Percentiles rank a stretch among this genome's conserved stretches.
Conservation (phyloP, 1,140 invertebrate genomes). For the Palaemon carinicauda region DNA sequence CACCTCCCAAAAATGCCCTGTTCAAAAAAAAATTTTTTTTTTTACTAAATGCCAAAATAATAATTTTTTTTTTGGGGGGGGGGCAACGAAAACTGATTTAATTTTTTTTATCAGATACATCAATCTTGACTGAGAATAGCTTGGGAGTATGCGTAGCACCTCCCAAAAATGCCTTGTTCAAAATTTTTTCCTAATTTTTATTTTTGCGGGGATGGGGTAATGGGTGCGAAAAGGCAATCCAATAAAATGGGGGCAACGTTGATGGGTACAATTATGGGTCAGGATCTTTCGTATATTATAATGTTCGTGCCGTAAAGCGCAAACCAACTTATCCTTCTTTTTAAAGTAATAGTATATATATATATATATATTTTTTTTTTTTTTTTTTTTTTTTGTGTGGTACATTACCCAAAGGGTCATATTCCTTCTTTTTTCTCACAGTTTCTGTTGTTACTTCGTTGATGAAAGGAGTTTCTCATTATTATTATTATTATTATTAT, state of each 20-base stretch:
- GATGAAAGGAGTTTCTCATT: too few relatives aligned
- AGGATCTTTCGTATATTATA: not conserved
- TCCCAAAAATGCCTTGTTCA: not conserved
- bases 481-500: too few relatives aligned
- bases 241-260: not conserved
- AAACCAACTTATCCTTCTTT: not conserved
- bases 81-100: too few relatives aligned
- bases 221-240: not conserved
- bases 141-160: not conserved
- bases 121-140: not conserved
- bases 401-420: not conserved
- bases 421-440: too few relatives aligned
- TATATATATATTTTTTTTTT: too few relatives aligned
- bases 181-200: not conserved
- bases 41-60: too few relatives aligned
- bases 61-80: too few relatives aligned
- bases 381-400: not conserved
- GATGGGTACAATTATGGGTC: not conserved
- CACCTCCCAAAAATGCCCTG: too few relatives aligned
- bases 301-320: not conserved
- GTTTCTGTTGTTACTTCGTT: too few relatives aligned
- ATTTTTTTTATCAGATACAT: slow-evolving; percentile 10
- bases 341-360: too few relatives aligned
- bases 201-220: not conserved
- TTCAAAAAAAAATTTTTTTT: too few relatives aligned